Conservation (phyloP, 2,888 invertebrate genomes). For the Fragum sueziense region DNA sequence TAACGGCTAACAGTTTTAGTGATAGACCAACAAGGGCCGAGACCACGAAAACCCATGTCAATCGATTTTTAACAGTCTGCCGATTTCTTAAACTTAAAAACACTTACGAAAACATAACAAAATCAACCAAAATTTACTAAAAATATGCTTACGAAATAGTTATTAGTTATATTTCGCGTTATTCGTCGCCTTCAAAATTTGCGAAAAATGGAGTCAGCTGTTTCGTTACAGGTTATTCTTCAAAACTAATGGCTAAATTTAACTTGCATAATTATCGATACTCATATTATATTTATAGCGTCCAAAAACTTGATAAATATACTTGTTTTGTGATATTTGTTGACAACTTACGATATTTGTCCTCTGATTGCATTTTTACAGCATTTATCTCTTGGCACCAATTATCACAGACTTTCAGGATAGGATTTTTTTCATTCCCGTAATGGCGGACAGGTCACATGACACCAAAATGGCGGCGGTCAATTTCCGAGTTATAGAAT, state of each 20-base stretch:
- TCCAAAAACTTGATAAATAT: background rate
- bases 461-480: conserved; percentile 1
- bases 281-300: too few relatives aligned
- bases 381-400: background rate
- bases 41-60: background rate
- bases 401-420: background rate
- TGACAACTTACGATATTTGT: background rate
- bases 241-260: background rate
- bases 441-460: background rate
- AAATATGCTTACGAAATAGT: too few relatives aligned
- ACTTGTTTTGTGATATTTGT: background rate
- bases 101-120: background rate
- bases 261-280: background rate
- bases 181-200: too few relatives aligned
- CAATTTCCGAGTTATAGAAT: background rate
- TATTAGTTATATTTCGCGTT: too few relatives aligned
- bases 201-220: too few relatives aligned
- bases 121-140: too few relatives aligned
- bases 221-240: background rate
- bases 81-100: background rate
- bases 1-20: background rate
- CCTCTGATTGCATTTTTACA: background rate
- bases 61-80: background rate
- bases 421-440: background rate
- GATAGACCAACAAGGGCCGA: too few relatives aligned